Evolutionary conservation across 1,140 invertebrate species (phyloP).

Genomic region (Drosophila ananassae): DNA sequence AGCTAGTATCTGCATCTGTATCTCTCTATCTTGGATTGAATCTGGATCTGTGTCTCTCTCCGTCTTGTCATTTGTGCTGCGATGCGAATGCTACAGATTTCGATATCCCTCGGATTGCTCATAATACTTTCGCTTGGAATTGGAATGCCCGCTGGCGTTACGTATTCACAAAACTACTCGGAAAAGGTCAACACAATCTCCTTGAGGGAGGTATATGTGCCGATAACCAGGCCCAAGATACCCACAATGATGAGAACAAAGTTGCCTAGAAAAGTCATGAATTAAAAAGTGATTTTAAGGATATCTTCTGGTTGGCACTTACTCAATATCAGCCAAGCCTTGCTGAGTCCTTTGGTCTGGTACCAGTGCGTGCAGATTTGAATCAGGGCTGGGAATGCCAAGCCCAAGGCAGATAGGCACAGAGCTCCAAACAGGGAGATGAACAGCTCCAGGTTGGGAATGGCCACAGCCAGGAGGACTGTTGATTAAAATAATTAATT

Average conservation of each 20-base stretch:
- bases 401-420: conserved; percentile 92
- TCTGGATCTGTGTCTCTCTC: conserved; percentile 31
- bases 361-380: conserved; percentile 89
- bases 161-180: conserved; percentile 44
- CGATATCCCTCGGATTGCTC: conserved; percentile 48
- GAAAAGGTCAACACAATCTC: conserved; percentile 87
- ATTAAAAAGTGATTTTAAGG: neutral
- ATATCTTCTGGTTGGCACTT: conserved; percentile 10
- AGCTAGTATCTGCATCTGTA: conserved; percentile 18
- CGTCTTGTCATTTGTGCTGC: conserved; percentile 43
- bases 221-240: conserved; percentile 88
- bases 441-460: conserved; percentile 93
- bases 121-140: conserved; percentile 75
- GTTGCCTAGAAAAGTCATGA: conserved; percentile 86
- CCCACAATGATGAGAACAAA: conserved; percentile 88
- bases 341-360: conserved; percentile 81
- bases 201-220: conserved; percentile 89
- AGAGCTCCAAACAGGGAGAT: conserved; percentile 96
- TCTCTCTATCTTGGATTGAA: conserved; percentile 2
- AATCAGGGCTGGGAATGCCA: conserved; percentile 95
- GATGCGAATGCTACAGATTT: conserved; percentile 50
- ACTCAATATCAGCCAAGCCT: conserved; percentile 74
- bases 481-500: conserved; percentile 49
- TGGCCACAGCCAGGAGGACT: conserved; percentile 91
- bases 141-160: conserved; percentile 59